Evolutionary conservation across 2,113 vertebrate species (phyloP).

Genomic region (Cranoglanis bouderius): DNA sequence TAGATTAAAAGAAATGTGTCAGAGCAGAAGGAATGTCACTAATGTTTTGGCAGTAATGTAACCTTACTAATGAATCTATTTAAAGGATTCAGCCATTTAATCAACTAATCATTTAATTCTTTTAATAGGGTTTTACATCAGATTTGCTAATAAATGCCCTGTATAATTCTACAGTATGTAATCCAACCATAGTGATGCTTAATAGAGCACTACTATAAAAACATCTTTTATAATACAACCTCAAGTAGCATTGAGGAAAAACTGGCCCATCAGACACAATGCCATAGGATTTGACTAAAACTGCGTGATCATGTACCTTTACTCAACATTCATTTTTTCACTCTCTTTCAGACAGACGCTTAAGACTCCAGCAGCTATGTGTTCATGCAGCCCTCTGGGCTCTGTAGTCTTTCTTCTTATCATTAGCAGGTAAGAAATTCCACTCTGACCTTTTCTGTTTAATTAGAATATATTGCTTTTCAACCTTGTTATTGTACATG

Average conservation of each 20-base stretch:
- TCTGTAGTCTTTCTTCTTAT: conserved; percentile 49
- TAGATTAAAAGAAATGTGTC: neutral
- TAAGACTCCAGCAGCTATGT: conserved; percentile 49
- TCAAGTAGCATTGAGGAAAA: neutral
- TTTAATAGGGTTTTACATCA: neutral
- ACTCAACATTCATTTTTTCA: neutral
- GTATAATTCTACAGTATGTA: neutral
- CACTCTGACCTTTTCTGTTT: neutral
- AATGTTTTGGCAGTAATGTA: neutral
- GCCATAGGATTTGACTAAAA: neutral
- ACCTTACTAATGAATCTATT: neutral
- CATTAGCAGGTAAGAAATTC: conserved; percentile 53
- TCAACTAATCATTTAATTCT: neutral
- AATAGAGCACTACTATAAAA: neutral
- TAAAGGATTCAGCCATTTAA: neutral
- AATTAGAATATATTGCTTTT: neutral
- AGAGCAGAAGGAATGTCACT: neutral
- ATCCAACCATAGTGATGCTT: neutral
- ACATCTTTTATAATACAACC: neutral
- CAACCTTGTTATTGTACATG: neutral
- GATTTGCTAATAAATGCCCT: neutral
- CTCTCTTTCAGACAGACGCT: conserved; percentile 32
- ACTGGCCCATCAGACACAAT: conserved; percentile 6
- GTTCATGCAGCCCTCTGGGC: conserved; percentile 35
- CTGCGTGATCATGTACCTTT: neutral